Evolutionary conservation across 2,113 vertebrate genomes (phyloP).

Genomic region (Cyanoderma ruficeps): DNA sequence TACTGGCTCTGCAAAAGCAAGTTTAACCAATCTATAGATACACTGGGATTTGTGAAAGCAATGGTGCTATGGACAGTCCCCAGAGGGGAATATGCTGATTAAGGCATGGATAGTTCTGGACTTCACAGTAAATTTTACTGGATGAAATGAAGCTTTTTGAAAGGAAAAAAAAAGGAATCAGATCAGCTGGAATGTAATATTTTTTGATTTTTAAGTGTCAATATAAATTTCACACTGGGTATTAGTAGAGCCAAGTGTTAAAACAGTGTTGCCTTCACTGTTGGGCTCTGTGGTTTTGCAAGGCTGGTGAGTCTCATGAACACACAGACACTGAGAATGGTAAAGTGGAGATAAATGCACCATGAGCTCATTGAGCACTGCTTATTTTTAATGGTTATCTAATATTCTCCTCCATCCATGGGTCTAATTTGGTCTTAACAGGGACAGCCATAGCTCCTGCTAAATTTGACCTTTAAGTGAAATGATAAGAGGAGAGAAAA

Average conservation of each 20-base stretch:
- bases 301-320: not conserved
- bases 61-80: not conserved
- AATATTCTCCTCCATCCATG: not conserved
- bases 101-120: not conserved
- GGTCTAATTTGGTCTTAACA: not conserved
- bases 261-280: accelerated
- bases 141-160: not conserved
- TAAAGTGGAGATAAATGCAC: not conserved
- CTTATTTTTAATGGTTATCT: not conserved
- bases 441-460: not conserved
- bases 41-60: not conserved
- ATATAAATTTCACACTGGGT: not conserved
- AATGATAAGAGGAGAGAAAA: constrained; percentile 4
- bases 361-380: not conserved
- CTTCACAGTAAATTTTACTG: not conserved
- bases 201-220: not conserved
- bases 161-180: not conserved
- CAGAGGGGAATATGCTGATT: not conserved
- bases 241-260: not conserved
- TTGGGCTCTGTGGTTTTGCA: not conserved
- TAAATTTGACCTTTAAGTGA: not conserved
- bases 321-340: not conserved
- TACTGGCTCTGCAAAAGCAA: not conserved
- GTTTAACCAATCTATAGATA: not conserved
- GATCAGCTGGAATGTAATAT: not conserved